Base-by-base conservation (phyloP, 2,888 invertebrate genomes). In the Eueremaeus valkanovi region DNA sequence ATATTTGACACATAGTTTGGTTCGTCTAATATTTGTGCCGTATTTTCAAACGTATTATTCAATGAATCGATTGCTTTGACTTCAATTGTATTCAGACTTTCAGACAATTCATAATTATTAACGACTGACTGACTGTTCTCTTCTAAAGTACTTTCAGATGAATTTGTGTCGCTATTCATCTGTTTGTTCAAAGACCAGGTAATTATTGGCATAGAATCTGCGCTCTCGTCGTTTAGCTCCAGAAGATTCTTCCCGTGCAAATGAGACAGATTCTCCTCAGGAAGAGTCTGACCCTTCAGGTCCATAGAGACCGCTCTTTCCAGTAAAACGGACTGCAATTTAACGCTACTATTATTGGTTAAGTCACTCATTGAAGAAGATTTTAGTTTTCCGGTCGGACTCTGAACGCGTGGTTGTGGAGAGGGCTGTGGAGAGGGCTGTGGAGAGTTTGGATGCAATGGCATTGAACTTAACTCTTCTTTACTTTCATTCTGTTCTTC, bases 281-380 rank as follows among this genome's bases (percentile, higher is more conserved):
- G 78, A 21, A 80, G 75, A 63, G 78, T 77, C 74, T 78, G 77
- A 61, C 75, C 78, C 72, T 78, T 85, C 83, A 91, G 89, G 79
- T 92, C 92, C 61, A 92, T 84, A 80, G 92, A 92, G 82, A 92
- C 91, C 0, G 92, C 91, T 78, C 92, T 85, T 84, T 92, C 92
- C 31, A 84, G 79, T 0, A 82, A 79, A 18, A 79, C 76, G 24
- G 80, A 80, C 29, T 82, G 80, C 3, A 80, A 78, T 72, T 78
- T 77, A 61, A 61, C 73, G n/a, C 29, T 87, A 16, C 51, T 72
- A 18, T 40, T 73, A 86, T 79, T 88, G 0, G 91, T 90, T 72
- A 92, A 84, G 83, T 92, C 92, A 0, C 91, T 92, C 1, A 92
- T 85, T 49, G 91, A 92, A 0, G 91, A 90, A 1, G 92, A 91